Base-by-base conservation (phyloP, 2,888 invertebrate genomes). In the Protophormia terraenovae region DNA sequence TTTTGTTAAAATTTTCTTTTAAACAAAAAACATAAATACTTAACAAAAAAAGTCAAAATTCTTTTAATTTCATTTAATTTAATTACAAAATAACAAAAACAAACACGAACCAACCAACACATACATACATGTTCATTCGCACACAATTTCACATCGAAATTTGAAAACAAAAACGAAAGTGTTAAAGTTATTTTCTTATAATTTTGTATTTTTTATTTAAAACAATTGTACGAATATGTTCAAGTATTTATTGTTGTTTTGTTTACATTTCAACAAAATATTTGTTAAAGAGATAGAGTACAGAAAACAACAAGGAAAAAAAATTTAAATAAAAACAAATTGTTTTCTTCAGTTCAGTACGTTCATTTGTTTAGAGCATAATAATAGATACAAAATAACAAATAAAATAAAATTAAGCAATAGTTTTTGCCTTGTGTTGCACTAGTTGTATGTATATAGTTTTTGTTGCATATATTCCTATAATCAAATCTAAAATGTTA, bases 401-500 rank as follows among this genome's bases (percentile, higher is more conserved):
- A 41, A 69, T 45, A 82, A 58, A 82, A 73, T 58, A 78, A 72
- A 79, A 76, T 69, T 62, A 77, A 77, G 76, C 72, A 79, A 80
- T 79, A 83, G 76, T 50, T 64, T 64, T 38, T 38, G 14, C 41
- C n/a, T n/a, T 67, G 38, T 64, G 64, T n/a, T 45, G 38, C 27
- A n/a, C n/a, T n/a, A n/a, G n/a, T n/a, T n/a, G n/a, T n/a, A n/a
- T n/a, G n/a, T n/a, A n/a, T n/a, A n/a, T n/a, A 45, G 45, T 45
- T 22, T 62, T 27, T 50, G 35, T 22, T 71, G 78, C 38, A 78
- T 77, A 24, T 71, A 64, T 72, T 69, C 55, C 38, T 87, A 24
- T 55, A 77, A 55, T 55, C 27, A 27, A 87, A 88, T 87, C 47
- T 62, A 77, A 87, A 87, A 86, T 88, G 88, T 88, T 88, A 87